Conservation (phyloP, 1,140 invertebrate species). For the Papilio dardanus region DNA sequence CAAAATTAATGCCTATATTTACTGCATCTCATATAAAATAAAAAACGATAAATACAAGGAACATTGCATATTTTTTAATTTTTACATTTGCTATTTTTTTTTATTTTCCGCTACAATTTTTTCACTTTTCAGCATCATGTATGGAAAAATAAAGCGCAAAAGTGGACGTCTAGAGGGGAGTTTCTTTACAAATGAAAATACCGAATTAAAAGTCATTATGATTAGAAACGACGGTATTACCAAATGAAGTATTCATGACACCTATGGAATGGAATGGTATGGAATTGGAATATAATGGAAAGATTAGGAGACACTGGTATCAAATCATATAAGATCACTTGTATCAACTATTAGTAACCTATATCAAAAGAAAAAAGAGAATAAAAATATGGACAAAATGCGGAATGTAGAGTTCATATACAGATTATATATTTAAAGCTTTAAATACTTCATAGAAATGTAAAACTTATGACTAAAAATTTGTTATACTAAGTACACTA, state of each 20-base stretch:
- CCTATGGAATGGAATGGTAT: no score
- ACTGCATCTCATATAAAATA: no score
- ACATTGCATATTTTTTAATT: not conserved
- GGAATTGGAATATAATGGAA: no score
- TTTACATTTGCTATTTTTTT: not conserved
- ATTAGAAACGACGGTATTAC: not conserved
- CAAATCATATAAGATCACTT: no score
- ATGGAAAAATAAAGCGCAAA: not conserved
- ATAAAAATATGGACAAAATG: not conserved
- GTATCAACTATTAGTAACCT: no score
- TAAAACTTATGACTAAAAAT: slow-evolving; percentile 14
- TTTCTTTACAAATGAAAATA: not conserved
- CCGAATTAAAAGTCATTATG: not conserved
- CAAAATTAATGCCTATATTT: no score
- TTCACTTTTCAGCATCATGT: not conserved
- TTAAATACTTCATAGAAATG: slow-evolving; percentile 13
- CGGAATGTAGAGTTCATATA: slow-evolving; percentile 12
- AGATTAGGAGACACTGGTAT: no score
- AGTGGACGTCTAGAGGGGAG: not conserved
- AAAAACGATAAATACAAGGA: not conserved
- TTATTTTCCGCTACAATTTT: not conserved
- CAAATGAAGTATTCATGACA: not conserved
- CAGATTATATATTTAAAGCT: slow-evolving; percentile 22
- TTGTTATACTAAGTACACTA: slow-evolving; percentile 12
- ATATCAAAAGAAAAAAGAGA: not conserved